Conservation (phyloP, 2,888 invertebrate species). For the Marronus borbonicus region DNA sequence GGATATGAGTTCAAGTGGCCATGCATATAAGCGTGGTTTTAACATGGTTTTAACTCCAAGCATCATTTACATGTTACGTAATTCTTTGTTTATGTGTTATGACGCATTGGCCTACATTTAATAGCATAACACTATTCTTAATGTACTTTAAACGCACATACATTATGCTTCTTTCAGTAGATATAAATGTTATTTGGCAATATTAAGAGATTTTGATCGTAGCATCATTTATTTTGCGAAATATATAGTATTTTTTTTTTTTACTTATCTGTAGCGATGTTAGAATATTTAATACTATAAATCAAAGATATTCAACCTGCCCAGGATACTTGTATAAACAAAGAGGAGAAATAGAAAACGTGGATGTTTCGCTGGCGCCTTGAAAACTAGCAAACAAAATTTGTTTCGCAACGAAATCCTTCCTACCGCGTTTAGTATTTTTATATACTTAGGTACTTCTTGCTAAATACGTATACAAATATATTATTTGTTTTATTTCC, state of each 20-base stretch:
- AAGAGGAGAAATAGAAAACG: too few relatives aligned
- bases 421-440: too few relatives aligned
- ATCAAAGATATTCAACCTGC: background rate
- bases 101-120: slow-evolving; percentile 37
- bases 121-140: slow-evolving; percentile 24
- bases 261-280: background rate
- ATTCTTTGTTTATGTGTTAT: slow-evolving; percentile 39
- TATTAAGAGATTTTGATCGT: background rate
- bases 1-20: background rate
- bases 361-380: too few relatives aligned
- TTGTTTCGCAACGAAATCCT: too few relatives aligned
- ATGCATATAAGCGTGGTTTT: slow-evolving; percentile 18
- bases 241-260: background rate
- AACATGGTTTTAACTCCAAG: slow-evolving; percentile 24
- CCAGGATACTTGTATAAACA: too few relatives aligned
- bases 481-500: too few relatives aligned
- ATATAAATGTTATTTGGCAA: background rate
- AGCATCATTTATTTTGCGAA: background rate
- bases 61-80: slow-evolving; percentile 38
- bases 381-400: too few relatives aligned
- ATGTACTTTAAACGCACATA: slow-evolving; percentile 12
- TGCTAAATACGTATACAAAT: too few relatives aligned
- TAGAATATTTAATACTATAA: background rate
- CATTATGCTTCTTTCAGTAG: slow-evolving; percentile 4
- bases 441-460: too few relatives aligned